These are phyloP conservation scores for Germaria angustata DNA, from an alignment of 2,888 invertebrate species.

Conservation along the genomic window DNA sequence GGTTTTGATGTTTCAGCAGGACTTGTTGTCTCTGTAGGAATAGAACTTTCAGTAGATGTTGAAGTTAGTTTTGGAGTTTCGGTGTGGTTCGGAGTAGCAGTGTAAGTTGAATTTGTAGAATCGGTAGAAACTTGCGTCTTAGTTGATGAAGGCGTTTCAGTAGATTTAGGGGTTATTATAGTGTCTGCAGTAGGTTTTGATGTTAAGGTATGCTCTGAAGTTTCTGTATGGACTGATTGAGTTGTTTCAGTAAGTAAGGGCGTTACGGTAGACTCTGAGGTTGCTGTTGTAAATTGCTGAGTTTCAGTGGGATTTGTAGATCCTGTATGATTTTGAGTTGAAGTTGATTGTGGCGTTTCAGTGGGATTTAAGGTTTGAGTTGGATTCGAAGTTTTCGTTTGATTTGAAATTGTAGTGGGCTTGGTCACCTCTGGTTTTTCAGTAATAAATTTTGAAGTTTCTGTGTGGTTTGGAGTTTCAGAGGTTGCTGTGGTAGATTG, in stretches of 20 bases:
- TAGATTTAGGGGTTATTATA: background rate
- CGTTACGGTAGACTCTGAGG: background rate
- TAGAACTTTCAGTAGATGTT: background rate
- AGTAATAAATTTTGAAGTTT: background rate
- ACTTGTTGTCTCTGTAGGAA: background rate
- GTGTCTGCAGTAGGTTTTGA: background rate
- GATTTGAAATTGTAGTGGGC: background rate
- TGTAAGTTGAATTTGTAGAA: background rate
- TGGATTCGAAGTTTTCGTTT: background rate
- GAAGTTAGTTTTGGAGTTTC: background rate
- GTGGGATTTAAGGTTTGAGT: background rate
- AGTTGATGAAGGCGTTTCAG: slow-evolving; percentile 7
- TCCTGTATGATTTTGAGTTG: background rate
- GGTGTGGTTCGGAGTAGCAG: background rate
- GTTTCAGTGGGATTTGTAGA: background rate
- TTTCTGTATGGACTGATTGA: background rate
- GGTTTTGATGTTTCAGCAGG: background rate
- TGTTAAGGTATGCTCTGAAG: background rate
- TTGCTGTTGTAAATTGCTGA: too few species aligned
- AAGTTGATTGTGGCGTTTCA: slow-evolving; percentile 53
- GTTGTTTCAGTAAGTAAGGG: background rate
- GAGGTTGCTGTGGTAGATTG: background rate
- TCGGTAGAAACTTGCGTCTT: background rate
- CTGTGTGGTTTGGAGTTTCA: background rate
- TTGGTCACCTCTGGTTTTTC: background rate